Conservation (phyloP, 1,140 invertebrate species). For the Agraylea sexmaculata region DNA sequence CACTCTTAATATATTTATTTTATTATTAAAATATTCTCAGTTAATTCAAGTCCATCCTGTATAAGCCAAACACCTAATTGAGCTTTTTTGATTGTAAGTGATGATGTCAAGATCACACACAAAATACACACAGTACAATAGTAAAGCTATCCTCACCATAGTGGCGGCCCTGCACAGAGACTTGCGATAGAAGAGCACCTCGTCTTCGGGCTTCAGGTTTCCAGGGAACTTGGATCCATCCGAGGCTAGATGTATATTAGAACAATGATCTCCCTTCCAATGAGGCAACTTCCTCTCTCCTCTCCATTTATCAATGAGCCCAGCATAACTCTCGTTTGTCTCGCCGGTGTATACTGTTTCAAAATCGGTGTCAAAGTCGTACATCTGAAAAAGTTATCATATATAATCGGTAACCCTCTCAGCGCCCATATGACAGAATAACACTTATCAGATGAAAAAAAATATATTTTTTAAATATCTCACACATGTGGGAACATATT, state of each 20-base stretch:
- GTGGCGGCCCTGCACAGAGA: constrained; percentile 57
- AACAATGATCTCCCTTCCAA: constrained; percentile 63
- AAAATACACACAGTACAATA: no score
- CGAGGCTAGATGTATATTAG: constrained; percentile 62
- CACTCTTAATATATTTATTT: no score
- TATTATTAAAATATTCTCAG: no score
- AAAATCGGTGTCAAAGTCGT: constrained; percentile 67
- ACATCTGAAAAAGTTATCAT: constrained; percentile 74
- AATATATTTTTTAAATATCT: no score
- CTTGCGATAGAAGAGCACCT: constrained; percentile 65
- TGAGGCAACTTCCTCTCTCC: constrained; percentile 58
- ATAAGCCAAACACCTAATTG: no score
- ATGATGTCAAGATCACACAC: no score
- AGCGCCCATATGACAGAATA: no score
- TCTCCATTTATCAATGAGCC: constrained; percentile 65
- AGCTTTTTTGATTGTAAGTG: no score
- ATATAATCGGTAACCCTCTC: no score
- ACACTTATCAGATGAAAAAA: no score
- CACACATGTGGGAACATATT: no score
- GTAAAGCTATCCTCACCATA: constrained; percentile 49
- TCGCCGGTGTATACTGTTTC: constrained; percentile 70
- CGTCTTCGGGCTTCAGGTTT: constrained; percentile 52
- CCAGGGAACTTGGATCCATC: constrained; percentile 77
- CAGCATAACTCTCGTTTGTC: constrained; percentile 44
- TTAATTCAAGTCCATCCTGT: no score